Percentiles rank a stretch among this genome's conserved stretches.
phyloP scores from a whole-genome alignment of 2,797 vertebrate genomes.

The Chromobotia macracanthus region DNA sequence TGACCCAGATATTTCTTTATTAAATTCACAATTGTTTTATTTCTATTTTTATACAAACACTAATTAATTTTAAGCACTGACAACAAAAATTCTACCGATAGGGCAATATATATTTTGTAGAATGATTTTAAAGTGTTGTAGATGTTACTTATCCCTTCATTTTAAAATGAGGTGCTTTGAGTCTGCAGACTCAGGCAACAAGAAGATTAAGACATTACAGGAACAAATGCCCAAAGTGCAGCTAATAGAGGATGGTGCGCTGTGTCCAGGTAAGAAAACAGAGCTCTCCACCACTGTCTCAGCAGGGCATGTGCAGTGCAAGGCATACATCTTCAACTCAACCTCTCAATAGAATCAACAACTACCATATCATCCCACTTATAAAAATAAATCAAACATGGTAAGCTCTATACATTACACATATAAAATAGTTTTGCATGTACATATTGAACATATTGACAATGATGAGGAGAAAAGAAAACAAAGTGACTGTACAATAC shows the following conservation, averaged over 20 bases:
- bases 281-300: slow-evolving; percentile 67
- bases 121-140: slow-evolving; percentile 1
- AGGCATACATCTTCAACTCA: slow-evolving; percentile 73
- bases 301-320: slow-evolving; percentile 82
- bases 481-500: no score
- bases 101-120: neutral
- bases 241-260: slow-evolving; percentile 39
- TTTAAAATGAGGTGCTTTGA: slow-evolving; percentile 30
- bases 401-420: slow-evolving; percentile 83
- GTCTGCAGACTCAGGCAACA: slow-evolving; percentile 26
- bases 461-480: slow-evolving; percentile 67
- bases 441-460: slow-evolving; percentile 84
- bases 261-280: slow-evolving; percentile 57
- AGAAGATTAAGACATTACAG: slow-evolving; percentile 49
- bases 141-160: neutral
- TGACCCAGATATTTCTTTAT: neutral
- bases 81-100: neutral
- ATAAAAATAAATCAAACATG: slow-evolving; percentile 86
- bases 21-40: no score
- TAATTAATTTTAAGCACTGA: no score
- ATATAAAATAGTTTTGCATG: slow-evolving; percentile 83
- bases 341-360: slow-evolving; percentile 68
- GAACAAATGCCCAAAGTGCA: slow-evolving; percentile 58
- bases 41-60: no score
- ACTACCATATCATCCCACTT: slow-evolving; percentile 71